These are phyloP conservation scores for Hemicrepidius hirtus DNA, from an alignment of 2,888 invertebrate genomes.

Conservation along the genomic window DNA sequence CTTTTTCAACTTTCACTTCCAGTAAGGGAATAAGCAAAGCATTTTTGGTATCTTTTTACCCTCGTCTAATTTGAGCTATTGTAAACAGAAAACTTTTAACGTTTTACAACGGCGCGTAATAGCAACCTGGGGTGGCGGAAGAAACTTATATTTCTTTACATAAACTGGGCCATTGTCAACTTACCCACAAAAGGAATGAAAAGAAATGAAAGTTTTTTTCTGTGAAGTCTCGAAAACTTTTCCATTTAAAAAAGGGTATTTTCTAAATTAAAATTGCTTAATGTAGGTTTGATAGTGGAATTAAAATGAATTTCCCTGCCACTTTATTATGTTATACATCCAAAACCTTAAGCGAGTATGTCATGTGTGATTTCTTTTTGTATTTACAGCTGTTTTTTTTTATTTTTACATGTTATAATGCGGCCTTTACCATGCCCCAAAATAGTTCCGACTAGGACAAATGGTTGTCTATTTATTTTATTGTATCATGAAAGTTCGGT, in stretches of 20 bases:
- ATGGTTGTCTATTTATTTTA: too few relatives aligned
- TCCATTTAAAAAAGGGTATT: constrained; percentile 39
- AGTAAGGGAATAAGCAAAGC: constrained; percentile 53
- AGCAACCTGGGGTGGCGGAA: constrained; percentile 54
- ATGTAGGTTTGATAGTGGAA: constrained; percentile 12
- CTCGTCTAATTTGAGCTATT: constrained; percentile 64
- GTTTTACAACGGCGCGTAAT: constrained; percentile 59
- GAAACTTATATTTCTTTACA: constrained; percentile 52
- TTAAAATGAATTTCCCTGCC: neutral
- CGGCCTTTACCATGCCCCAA: neutral
- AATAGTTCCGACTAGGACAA: neutral
- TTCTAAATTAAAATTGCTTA: constrained; percentile 39
- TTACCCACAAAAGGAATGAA: constrained; percentile 52
- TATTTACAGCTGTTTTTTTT: too few relatives aligned
- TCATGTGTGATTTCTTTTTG: too few relatives aligned
- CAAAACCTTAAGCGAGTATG: too few relatives aligned
- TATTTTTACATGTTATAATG: neutral
- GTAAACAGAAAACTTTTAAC: constrained; percentile 65
- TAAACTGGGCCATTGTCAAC: constrained; percentile 54
- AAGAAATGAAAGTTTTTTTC: constrained; percentile 56
- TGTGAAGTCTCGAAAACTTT: constrained; percentile 35
- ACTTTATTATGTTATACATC: too few relatives aligned
- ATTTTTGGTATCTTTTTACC: constrained; percentile 66
- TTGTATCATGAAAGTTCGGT: too few relatives aligned
- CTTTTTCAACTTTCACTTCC: constrained; percentile 71